Evolutionary conservation across 1,140 invertebrate species (phyloP).

Genomic region (Leucophenga varia): DNA sequence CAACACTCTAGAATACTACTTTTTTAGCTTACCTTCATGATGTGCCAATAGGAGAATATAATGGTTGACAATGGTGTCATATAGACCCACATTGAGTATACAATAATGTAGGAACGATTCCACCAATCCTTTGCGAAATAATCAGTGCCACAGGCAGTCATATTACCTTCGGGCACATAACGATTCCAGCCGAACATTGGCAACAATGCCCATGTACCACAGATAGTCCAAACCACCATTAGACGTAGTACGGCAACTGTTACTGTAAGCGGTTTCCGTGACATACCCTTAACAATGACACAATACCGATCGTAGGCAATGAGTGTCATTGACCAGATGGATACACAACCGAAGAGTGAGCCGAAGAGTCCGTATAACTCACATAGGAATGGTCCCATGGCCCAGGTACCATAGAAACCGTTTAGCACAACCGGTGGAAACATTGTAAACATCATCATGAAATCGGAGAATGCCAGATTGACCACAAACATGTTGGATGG

Average conservation of each 20-base stretch:
- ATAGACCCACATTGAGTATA: slow-evolving; percentile 67
- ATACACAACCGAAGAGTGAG: slow-evolving; percentile 76
- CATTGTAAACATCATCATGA: slow-evolving; percentile 79
- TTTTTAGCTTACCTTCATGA: slow-evolving; percentile 61
- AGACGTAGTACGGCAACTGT: slow-evolving; percentile 70
- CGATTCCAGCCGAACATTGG: slow-evolving; percentile 81
- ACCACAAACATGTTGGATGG: slow-evolving; percentile 80
- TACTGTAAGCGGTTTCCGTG: slow-evolving; percentile 70
- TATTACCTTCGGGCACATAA: slow-evolving; percentile 79
- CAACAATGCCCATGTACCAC: slow-evolving; percentile 68
- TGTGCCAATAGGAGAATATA: slow-evolving; percentile 72
- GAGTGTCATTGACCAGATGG: slow-evolving; percentile 81
- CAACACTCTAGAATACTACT: not conserved
- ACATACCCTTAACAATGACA: slow-evolving; percentile 79
- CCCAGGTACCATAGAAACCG: slow-evolving; percentile 78
- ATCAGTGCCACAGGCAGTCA: slow-evolving; percentile 79
- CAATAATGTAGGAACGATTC: slow-evolving; percentile 66
- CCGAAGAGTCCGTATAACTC: slow-evolving; percentile 77
- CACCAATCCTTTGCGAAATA: slow-evolving; percentile 69
- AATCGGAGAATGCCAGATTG: slow-evolving; percentile 79
- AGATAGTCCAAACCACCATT: slow-evolving; percentile 69
- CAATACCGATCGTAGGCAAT: slow-evolving; percentile 83
- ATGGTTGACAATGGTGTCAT: slow-evolving; percentile 67
- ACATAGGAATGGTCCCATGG: slow-evolving; percentile 71
- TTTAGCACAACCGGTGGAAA: slow-evolving; percentile 76